Base-by-base conservation (phyloP, 2,113 vertebrate genomes). In the Cromileptes altivelis region DNA sequence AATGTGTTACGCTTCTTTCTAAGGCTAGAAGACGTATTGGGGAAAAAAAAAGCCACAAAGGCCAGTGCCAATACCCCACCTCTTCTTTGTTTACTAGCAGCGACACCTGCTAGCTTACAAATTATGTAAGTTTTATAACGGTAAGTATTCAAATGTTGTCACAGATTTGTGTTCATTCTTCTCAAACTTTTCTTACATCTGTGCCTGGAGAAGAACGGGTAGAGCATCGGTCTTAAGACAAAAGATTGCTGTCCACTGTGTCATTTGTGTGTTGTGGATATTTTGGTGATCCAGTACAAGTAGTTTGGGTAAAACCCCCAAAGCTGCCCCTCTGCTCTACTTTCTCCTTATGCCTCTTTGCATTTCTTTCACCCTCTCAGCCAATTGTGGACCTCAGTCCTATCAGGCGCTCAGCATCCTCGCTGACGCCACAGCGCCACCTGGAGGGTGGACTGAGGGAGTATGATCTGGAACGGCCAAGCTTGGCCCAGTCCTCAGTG, bases 341-440 rank as follows among this genome's bases (percentile, higher is more conserved):
- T n/a, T 74, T 33, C 15, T 71, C 6, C 68, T 70, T 30, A 70
- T 47, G 4, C 37, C 21, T 65, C 11, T 77, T n/a, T 74, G 4
- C 25, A 4, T 58, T 65, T 80, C 27, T 78, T 25, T 52, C 72
- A 57, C 62, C 21, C 69, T 71, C 61, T 57, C 93, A 99, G 98
- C 97, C 97, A 0, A 97, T 97, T 60, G 92, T 96, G 0, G 97
- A 98, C 71, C 93, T 96, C 45, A 99, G 98, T 85, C 97, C 98
- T 68, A 99, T 99, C 94, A 97, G 96, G 70, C 97, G 98, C 10
- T 99, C 98, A 0, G 95, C 97, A 5, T 99, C 98, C 89, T 98
- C 98, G 0, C 90, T 99, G 95, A 90, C 96, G 3, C 97, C 97
- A 0, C 97, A 96, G 85, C 93, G 93, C 2, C 92, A 95, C 37